Base-by-base conservation (phyloP, 2,113 vertebrate species). In the Myrmecophaga tridactyla region DNA sequence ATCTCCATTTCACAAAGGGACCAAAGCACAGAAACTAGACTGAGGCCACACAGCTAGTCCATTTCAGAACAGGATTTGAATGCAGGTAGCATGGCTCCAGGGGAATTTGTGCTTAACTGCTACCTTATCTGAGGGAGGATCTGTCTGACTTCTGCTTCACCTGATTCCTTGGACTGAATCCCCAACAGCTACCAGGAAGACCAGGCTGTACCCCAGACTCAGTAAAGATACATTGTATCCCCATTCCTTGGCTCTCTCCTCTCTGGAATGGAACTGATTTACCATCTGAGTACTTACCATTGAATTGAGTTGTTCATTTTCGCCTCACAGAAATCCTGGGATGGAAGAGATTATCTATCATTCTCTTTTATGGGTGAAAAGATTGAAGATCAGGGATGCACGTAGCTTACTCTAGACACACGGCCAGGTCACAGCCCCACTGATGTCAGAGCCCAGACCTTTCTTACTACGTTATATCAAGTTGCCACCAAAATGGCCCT, bases 61-160 rank as follows among this genome's bases (percentile, higher is more conserved):
- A 21, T 60, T 60, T 89, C 39, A 65, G 58, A 43, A 41, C 46
- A 62, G 58, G 70, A 87, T 72, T 89, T 51, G 53, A 97, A 85
- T 20, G 46, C 34, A 56, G 58, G 85, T 5, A 86, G 36, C 53
- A n/a, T 51, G 39, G 29, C 51, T 86, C 12, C 14, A 21, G 31
- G 7, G 14, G 34, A 4, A 7, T 58, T 60, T 77, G 39, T 51
- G 27, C 18, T 46, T 39, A 60, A 46, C 39, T 1, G 0, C 23
- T 17, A 5, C 18, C 12, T 4, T 3, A 1, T 36, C 10, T 21
- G 78, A n/a, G 41, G 65, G 67, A 15, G 11, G 41, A 8, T 81
- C 36, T 51, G 1, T 34, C 39, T 3, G 2, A 5, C 6, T 46
- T 21, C 41, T n/a, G 27, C 21, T 65, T 20, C 51, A 1, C 34